Evolutionary conservation across 2,797 vertebrate genomes (phyloP).

Genomic region (Adelosebastes latens): DNA sequence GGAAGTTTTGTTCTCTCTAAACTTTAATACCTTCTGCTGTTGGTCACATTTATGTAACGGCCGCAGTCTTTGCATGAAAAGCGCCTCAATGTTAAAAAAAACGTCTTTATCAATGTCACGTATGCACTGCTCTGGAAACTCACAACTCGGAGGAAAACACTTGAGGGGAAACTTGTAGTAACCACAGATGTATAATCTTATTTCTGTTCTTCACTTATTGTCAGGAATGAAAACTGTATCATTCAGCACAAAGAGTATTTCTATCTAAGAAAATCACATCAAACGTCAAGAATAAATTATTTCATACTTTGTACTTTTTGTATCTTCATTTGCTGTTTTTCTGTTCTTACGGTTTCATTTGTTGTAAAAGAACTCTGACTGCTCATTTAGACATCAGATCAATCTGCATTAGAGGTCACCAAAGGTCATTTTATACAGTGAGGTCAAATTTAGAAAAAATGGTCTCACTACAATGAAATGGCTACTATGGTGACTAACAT

Average conservation of each 20-base stretch:
- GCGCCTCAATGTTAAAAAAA: constrained; percentile 15
- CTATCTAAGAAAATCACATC: constrained; percentile 80
- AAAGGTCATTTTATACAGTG: too few relatives aligned
- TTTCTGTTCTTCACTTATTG: constrained; percentile 64
- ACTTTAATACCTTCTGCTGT: constrained; percentile 3
- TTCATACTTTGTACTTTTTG: constrained; percentile 84
- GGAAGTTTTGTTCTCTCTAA: not conserved
- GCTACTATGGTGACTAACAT: too few relatives aligned
- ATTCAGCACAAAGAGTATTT: constrained; percentile 81
- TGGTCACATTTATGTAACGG: not conserved
- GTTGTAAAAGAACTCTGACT: not conserved
- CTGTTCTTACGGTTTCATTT: not conserved
- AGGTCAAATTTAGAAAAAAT: too few relatives aligned
- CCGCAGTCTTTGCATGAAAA: constrained; percentile 51
- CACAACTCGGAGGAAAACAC: not conserved
- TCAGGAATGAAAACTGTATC: constrained; percentile 62
- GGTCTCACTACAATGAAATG: too few relatives aligned
- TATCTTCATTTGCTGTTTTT: not conserved
- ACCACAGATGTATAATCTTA: constrained; percentile 45
- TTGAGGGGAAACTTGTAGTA: not conserved
- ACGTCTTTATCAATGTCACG: constrained; percentile 1
- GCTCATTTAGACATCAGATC: not conserved
- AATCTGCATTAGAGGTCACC: too few relatives aligned
- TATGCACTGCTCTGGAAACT: constrained; percentile 29
- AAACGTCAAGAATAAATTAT: constrained; percentile 92